Evolutionary conservation across 2,113 vertebrate species (phyloP), one percentile per base, ranked within the genome.

Genomic region (Galemys pyrenaicus): DNA sequence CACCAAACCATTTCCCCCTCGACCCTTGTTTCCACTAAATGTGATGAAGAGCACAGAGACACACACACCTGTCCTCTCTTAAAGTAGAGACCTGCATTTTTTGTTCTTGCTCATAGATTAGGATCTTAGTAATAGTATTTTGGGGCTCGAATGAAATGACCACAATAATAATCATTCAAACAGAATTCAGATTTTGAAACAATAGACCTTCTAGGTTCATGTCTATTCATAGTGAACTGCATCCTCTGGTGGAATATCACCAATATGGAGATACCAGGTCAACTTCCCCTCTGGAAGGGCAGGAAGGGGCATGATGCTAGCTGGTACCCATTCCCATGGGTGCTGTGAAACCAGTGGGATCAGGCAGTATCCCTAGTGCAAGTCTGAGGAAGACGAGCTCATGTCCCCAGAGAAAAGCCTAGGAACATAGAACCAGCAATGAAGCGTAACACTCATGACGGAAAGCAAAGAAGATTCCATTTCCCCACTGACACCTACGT

Each of bases 51-150:
- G 3, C 39, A 58, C 0, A 46, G 19, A 46, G 62, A 46, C 24
- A 71, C 35, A 35, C 26, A 86, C 22, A 67, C 71, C 20, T 75
- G 58, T 44, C 35, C 70, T 74, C 2, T 46, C 71, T 92, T 67
- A 77, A 60, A 90, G 80, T 9, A 74, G 58, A 60, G 46, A 70
- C 37, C 39, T 81, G 17, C 65, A 54, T 74, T 62, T 92, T 77
- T 30, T 74, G 17, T 15, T 87, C 79, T 58, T 13, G 0, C 35
- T 80, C 75, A 44, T 2, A 96, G 92, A 94, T 91, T 67, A 75
- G 70, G 37, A 95, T 91, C 95, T 94, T 95, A 95, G 84, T 93
- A 81, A 88, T 19, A 73, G 58, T 60, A 79, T 70, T 97, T 83
- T 81, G 54, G 44, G 60, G 54, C 22, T 60, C 89, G 49, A 54